Evolutionary conservation across 1,140 invertebrate genomes (phyloP).

Genomic region (Brachionus asplanchnoidis): DNA sequence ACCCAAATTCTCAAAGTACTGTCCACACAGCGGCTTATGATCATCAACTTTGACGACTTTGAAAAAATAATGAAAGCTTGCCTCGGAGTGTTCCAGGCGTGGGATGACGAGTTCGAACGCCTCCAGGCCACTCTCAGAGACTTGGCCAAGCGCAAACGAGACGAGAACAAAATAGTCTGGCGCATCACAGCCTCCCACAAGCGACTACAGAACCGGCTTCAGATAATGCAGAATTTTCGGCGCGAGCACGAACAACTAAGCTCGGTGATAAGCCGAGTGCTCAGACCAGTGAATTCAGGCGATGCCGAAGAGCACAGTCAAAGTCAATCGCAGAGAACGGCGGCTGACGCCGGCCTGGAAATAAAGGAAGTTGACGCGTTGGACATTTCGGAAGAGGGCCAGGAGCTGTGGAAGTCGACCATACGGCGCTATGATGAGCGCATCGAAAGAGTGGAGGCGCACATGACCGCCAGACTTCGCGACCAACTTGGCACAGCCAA

Average conservation of each 20-base stretch:
- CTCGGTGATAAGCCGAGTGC: constrained; percentile 88
- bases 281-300: constrained; percentile 63
- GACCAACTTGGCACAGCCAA: constrained; percentile 95
- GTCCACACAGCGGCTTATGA: constrained; percentile 89
- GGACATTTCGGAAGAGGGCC: constrained; percentile 91
- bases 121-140: constrained; percentile 83
- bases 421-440: constrained; percentile 88
- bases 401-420: constrained; percentile 93
- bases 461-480: constrained; percentile 88
- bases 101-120: constrained; percentile 99
- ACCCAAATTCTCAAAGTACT: constrained; percentile 86
- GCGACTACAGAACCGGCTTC: constrained; percentile 79
- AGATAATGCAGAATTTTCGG: constrained; percentile 89
- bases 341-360: constrained; percentile 63
- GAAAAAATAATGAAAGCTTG: constrained; percentile 90
- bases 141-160: constrained; percentile 87
- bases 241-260: constrained; percentile 93
- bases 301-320: constrained; percentile 45
- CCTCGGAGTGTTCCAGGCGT: constrained; percentile 89
- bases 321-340: constrained; percentile 42
- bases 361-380: constrained; percentile 97
- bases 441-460: constrained; percentile 91
- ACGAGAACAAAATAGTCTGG: constrained; percentile 97
- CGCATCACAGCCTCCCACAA: constrained; percentile 89
- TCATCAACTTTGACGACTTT: constrained; percentile 96